Evolutionary conservation across 2,797 vertebrate species (phyloP).

Genomic region (Macroramphosus scolopax): DNA sequence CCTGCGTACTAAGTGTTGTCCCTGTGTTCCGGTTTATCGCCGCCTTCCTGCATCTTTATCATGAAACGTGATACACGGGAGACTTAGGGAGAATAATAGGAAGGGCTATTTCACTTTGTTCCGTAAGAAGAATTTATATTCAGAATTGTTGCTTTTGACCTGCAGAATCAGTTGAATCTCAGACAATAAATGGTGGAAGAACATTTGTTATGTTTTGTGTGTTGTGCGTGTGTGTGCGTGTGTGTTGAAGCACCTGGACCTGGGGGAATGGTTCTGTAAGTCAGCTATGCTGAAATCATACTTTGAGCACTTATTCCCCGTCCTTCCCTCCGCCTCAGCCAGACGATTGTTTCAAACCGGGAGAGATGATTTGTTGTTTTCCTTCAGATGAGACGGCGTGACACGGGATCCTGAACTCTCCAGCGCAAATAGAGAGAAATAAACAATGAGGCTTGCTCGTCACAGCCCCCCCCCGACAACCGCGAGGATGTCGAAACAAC

Average conservation of each 20-base stretch:
- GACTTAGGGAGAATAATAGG: too few relatives aligned
- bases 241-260: constrained; percentile 6
- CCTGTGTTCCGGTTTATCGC: constrained; percentile 43
- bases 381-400: constrained; percentile 56
- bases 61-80: too few relatives aligned
- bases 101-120: too few relatives aligned
- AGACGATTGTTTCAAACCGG: constrained; percentile 53
- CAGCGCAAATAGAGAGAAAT: constrained; percentile 56
- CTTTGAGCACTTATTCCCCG: constrained; percentile 35
- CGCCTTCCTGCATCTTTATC: constrained; percentile 19
- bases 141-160: too few relatives aligned
- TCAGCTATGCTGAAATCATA: constrained; percentile 45
- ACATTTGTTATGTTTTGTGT: not conserved
- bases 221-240: not conserved
- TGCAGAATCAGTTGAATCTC: too few relatives aligned
- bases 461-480: constrained; percentile 54
- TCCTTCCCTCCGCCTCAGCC: constrained; percentile 9
- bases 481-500: constrained; percentile 53
- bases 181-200: too few relatives aligned
- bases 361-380: constrained; percentile 65
- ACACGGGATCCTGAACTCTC: constrained; percentile 59
- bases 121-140: too few relatives aligned
- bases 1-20: constrained; percentile 64
- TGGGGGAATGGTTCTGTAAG: constrained; percentile 35
- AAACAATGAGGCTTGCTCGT: constrained; percentile 52